A percentile compares a stretch with the other conserved stretches of the same genome.
These are phyloP conservation scores for Aphis gossypii DNA, from an alignment of 1,140 invertebrate genomes.

Conservation along the genomic window DNA sequence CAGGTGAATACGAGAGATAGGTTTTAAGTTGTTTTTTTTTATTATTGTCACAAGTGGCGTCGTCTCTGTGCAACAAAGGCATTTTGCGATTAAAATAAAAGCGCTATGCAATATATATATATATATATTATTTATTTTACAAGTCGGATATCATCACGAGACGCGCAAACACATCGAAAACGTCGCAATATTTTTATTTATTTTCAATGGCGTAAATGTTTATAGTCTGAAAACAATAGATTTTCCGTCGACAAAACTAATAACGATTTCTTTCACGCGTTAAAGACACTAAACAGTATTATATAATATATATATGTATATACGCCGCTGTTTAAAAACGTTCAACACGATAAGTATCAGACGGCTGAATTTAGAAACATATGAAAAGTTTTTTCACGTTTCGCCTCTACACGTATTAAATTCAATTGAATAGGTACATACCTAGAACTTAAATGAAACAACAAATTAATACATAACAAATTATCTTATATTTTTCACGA, in stretches of 20 bases:
- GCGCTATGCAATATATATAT: not conserved
- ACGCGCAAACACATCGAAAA: not conserved
- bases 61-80: not conserved
- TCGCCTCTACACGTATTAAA: not conserved
- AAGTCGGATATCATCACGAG: not conserved
- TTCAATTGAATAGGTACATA: not conserved
- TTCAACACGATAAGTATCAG: not conserved
- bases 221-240: slow-evolving; percentile 12
- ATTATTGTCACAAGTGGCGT: not conserved
- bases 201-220: not conserved
- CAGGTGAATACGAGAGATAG: not conserved
- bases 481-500: not conserved
- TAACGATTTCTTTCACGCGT: not conserved
- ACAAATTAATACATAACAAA: not conserved
- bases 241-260: slow-evolving; percentile 5
- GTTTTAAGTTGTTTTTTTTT: not conserved
- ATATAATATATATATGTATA: not conserved
- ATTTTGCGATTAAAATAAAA: not conserved
- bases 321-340: not conserved
- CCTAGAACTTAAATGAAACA: not conserved
- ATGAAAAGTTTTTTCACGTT: not conserved
- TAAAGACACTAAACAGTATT: not conserved
- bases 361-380: not conserved
- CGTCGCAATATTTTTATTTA: slow-evolving; percentile 4
- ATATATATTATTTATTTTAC: not conserved